Evolutionary conservation across 2,888 invertebrate species (phyloP), one percentile per base, ranked within the genome.

Genomic region (Trichopoda pennipes): DNA sequence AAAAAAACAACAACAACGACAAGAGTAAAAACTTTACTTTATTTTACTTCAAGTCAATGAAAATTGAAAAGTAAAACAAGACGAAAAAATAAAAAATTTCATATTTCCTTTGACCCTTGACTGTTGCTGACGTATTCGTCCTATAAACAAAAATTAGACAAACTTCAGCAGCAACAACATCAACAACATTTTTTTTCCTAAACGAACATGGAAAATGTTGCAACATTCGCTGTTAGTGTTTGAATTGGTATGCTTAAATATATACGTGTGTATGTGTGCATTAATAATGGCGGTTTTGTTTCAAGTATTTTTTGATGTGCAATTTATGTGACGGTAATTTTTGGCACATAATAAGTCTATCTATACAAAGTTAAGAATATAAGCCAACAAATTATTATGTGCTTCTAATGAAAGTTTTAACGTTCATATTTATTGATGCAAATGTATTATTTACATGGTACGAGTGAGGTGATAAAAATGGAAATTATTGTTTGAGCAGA

Each of bases 41-140:
- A 16, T 69, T 68, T 75, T 64, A 70, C 64, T 80, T 76, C 55
- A 68, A 44, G 66, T 80, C 80, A 76, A 75, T 72, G 70, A 66
- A 76, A 70, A 75, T 60, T 60, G 17, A 17, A n/a, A 64, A 55
- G 42, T 14, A 44, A 56, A 47, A 58, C 44, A 58, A 35, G 32
- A 51, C 1, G 1, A 32, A 4, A 12, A 49, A 23, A 28, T 16
- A 28, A 23, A 51, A 63, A 70, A 49, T 19, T 35, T 17, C 64
- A 38, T 28, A 75, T 72, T 82, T 72, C 75, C 72, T 82, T 72
- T 82, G 72, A 76, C 79, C 79, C 79, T 79, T 82, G 72, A 79
- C 63, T 82, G 79, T 72, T 82, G 79, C 79, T 82, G 82, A 80
- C 76, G 69, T 80, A 75, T 56, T 70, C 53, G 55, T 78, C 69